Evolutionary conservation across 1,140 invertebrate species (phyloP).

Genomic region (Formica exsecta): DNA sequence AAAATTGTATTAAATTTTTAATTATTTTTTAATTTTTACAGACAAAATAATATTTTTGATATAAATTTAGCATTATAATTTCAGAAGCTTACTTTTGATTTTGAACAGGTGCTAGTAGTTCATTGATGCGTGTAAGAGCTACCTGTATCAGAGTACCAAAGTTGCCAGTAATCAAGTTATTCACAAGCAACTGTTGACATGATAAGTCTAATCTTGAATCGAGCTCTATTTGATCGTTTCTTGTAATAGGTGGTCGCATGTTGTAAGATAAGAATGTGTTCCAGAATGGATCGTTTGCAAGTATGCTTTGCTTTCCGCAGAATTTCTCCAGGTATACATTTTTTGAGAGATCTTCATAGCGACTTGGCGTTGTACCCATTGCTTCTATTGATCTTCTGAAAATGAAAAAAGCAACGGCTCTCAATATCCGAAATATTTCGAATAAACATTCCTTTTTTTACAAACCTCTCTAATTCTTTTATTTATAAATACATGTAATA

Average conservation of each 20-base stretch:
- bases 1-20: too few relatives aligned
- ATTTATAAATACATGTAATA: not conserved
- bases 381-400: conserved; percentile 61
- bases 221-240: conserved; percentile 89
- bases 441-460: too few relatives aligned
- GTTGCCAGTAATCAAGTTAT: conserved; percentile 95
- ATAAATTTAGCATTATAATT: not conserved
- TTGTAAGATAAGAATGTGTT: conserved; percentile 96
- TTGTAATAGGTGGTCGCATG: conserved; percentile 91
- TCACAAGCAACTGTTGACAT: conserved; percentile 91
- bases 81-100: conserved; percentile 92
- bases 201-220: conserved; percentile 92
- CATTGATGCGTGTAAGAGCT: conserved; percentile 92
- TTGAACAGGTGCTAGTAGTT: conserved; percentile 93
- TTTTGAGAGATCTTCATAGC: conserved; percentile 92
- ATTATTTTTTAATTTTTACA: not conserved
- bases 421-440: not conserved
- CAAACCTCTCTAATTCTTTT: too few relatives aligned
- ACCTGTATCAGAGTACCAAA: conserved; percentile 94
- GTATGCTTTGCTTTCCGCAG: conserved; percentile 92
- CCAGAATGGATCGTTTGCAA: conserved; percentile 97
- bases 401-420: not conserved
- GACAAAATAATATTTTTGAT: not conserved
- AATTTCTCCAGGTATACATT: conserved; percentile 94
- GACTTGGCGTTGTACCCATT: conserved; percentile 96